Evolutionary conservation across 1,140 invertebrate genomes (phyloP), one percentile per base, ranked within the genome.

Genomic region (Littorina saxatilis): DNA sequence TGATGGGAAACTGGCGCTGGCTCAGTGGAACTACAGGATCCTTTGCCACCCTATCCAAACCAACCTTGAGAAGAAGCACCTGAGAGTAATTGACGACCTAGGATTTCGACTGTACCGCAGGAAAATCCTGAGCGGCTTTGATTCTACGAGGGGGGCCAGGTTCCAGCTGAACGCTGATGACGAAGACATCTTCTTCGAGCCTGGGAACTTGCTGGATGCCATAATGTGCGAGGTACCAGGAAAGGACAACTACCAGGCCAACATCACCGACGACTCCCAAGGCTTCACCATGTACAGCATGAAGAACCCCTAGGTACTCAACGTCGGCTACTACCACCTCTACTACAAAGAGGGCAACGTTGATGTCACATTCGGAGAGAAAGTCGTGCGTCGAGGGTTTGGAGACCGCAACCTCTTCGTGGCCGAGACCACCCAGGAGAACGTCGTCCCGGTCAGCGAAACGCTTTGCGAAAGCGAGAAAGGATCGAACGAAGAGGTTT

Each of bases 11-110:
- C 83, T 85, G 5, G 76, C 81, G 23, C 87, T 81, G 50, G 83
- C 87, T 32, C 86, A 90, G 81, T 90, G 88, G 88, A 89, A 89
- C 80, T 90, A 90, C 79, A 78, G 88, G 55, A 89, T 91, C 20
- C 52, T 87, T 0, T 91, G 90, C 72, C 85, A 91, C 82, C 88
- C 90, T 39, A 13, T 70, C n/a, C 43, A n/a, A 15, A 52, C 2
- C 13, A 23, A 82, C 29, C 37, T 82, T 3, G 84, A 80, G 32
- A 81, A 85, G 39, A 39, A n/a, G 11, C 66, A 68, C 66, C 35
- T 68, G 13, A 20, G 37, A 9, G 32, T 35, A 20, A 0, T 68
- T 0, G 66, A 68, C 37, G 4, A 39, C 35, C 35, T 68, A 0
- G 66, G 66, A 32, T 35, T 39, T 15, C 66, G 66, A 9, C 15